phyloP scores from a whole-genome alignment of 1,140 invertebrate genomes.

The Araneus ventricosus region DNA sequence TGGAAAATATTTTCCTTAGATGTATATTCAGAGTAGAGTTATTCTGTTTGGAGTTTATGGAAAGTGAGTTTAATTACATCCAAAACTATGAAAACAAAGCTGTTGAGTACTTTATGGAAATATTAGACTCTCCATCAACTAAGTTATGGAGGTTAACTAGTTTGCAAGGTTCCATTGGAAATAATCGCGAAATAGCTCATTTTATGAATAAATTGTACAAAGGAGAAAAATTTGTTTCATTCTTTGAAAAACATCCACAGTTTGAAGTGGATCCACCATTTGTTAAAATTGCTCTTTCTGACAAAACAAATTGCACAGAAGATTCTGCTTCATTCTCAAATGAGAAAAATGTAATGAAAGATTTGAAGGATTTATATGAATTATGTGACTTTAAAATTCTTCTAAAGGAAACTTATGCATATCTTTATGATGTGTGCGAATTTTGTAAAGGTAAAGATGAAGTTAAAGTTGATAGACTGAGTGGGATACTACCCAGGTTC shows the following conservation, averaged over 20 bases:
- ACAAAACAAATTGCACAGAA: background rate
- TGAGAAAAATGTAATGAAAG: background rate
- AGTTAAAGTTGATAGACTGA: background rate
- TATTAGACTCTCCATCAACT: background rate
- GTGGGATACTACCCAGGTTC: background rate
- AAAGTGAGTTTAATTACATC: background rate
- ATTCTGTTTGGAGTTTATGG: background rate
- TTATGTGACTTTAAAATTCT: background rate
- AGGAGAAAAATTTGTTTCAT: background rate
- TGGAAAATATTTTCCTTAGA: background rate
- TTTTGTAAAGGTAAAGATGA: background rate
- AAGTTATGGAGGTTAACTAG: no score
- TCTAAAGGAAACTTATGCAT: background rate
- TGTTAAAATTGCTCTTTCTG: background rate
- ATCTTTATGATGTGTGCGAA: background rate
- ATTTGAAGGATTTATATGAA: background rate
- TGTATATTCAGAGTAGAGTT: background rate
- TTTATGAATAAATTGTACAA: slow-evolving; percentile 13
- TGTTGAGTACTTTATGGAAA: background rate
- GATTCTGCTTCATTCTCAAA: background rate
- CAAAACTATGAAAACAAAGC: background rate
- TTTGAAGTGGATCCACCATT: background rate
- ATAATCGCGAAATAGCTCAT: background rate
- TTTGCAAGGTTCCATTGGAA: background rate
- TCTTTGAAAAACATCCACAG: background rate